phyloP scores from a whole-genome alignment of 2,888 invertebrate genomes.

The Latheticus oryzae region DNA sequence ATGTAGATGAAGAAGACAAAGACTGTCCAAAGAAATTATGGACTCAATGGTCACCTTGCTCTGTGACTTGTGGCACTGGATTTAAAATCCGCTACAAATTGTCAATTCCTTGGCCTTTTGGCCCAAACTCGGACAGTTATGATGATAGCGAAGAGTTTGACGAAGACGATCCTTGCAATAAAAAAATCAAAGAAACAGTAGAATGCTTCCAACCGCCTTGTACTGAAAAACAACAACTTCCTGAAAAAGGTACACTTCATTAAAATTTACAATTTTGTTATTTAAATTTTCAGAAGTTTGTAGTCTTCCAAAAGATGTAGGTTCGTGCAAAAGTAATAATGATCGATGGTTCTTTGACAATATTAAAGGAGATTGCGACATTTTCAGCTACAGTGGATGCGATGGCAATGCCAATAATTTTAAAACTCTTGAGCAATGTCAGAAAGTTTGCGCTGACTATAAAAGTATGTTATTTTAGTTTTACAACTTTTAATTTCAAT shows the following conservation, averaged over 20 bases:
- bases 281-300: conserved; percentile 66
- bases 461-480: conserved; percentile 62
- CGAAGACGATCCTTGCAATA: conserved; percentile 64
- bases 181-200: conserved; percentile 68
- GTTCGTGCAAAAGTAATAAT: conserved; percentile 82
- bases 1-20: conserved; percentile 51
- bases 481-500: conserved; percentile 35
- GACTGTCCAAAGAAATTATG: conserved; percentile 76
- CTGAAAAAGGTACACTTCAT: conserved; percentile 44
- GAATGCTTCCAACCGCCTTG: conserved; percentile 61
- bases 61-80: conserved; percentile 83
- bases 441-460: conserved; percentile 70
- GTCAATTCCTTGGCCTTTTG: conserved; percentile 51
- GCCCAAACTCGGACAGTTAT: conserved; percentile 40
- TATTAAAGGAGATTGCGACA: conserved; percentile 76
- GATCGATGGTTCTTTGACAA: conserved; percentile 89
- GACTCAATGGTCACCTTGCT: conserved; percentile 87
- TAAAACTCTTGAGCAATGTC: conserved; percentile 77
- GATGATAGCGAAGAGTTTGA: conserved; percentile 60
- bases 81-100: conserved; percentile 72
- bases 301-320: conserved; percentile 73
- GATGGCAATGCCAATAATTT: conserved; percentile 92
- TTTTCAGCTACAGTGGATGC: conserved; percentile 91
- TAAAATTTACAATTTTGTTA: conserved; percentile 1
- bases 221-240: conserved; percentile 42